Conservation (phyloP, 1,140 invertebrate species). For the Oedothorax gibbosus region DNA sequence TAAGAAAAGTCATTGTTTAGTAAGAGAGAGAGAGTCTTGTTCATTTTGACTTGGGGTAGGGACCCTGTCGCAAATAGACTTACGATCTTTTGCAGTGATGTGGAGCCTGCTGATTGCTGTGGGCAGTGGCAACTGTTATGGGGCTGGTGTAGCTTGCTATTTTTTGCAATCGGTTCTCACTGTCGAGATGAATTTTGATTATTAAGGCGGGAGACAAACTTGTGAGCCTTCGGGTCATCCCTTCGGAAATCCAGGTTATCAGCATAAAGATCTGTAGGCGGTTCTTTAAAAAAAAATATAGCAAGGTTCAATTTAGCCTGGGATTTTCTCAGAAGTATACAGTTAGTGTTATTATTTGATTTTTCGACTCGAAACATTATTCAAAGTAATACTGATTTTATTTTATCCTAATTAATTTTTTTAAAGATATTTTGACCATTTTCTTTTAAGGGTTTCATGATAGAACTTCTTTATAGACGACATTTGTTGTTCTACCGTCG, state of each 20-base stretch:
- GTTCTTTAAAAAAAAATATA: neutral
- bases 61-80: neutral
- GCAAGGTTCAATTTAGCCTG: neutral
- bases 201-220: neutral
- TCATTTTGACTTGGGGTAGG: neutral
- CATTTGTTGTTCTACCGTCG: too few species aligned
- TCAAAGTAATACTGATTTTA: too few species aligned
- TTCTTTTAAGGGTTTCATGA: too few species aligned
- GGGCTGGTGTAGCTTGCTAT: neutral
- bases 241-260: neutral
- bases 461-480: too few species aligned
- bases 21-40: neutral
- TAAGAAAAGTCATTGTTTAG: neutral
- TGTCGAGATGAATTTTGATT: too few species aligned
- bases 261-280: neutral
- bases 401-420: too few species aligned
- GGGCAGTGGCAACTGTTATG: neutral
- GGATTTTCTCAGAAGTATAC: neutral
- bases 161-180: neutral
- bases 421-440: too few species aligned
- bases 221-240: neutral
- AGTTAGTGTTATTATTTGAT: neutral
- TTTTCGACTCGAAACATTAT: too few species aligned
- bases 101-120: constrained; percentile 3
- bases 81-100: neutral